Conservation (phyloP, 2,888 invertebrate genomes). For the Hypena proboscidalis region DNA sequence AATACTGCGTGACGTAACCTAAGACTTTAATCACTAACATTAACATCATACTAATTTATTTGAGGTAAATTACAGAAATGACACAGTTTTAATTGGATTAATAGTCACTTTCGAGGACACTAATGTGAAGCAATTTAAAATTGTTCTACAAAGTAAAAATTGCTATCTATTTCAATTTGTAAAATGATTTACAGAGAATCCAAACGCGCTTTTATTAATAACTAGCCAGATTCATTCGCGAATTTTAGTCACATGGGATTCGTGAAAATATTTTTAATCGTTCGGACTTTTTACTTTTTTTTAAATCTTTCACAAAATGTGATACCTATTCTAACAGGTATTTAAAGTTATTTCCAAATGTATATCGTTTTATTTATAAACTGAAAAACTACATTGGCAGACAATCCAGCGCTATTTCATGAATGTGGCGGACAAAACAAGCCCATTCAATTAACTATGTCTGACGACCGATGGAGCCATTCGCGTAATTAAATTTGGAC, state of each 20-base stretch:
- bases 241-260: background rate
- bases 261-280: no score
- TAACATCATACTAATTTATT: conserved; percentile 23
- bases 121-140: conserved; percentile 18
- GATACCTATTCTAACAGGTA: no score
- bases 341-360: no score
- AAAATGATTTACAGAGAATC: conserved; percentile 6
- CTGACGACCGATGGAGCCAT: conserved; percentile 59
- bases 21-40: conserved; percentile 11
- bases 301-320: no score
- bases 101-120: conserved; percentile 22
- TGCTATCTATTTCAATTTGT: conserved; percentile 9
- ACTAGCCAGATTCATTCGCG: background rate
- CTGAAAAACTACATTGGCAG: conserved; percentile 21
- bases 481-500: conserved; percentile 62
- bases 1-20: conserved; percentile 3
- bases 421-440: conserved; percentile 63
- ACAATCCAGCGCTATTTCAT: conserved; percentile 49
- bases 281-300: no score
- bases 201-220: background rate
- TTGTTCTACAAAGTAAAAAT: conserved; percentile 10
- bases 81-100: conserved; percentile 34
- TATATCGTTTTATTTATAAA: background rate
- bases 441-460: conserved; percentile 67
- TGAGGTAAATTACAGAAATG: conserved; percentile 22